Conservation (phyloP, 2,888 invertebrate genomes). For the Iselma pallidipennis region DNA sequence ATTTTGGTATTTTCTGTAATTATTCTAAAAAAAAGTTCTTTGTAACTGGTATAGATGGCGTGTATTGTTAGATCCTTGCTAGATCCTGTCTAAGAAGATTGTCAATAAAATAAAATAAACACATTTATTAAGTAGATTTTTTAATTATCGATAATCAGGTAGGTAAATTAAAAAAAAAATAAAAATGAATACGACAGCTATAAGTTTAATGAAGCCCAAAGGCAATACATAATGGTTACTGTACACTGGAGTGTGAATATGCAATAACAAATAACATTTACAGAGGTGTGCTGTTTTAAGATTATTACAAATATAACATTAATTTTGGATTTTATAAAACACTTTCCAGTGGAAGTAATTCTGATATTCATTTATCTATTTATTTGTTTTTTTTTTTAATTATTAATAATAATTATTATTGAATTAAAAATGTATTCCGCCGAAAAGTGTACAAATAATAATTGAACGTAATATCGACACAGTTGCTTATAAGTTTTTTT, state of each 20-base stretch:
- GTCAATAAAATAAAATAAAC: neutral
- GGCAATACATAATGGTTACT: slow-evolving; percentile 56
- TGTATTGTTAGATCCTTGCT: neutral
- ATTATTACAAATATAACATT: slow-evolving; percentile 31
- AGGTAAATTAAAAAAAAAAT: slow-evolving; percentile 17
- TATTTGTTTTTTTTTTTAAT: too few relatives aligned
- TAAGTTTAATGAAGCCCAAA: slow-evolving; percentile 56
- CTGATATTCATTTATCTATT: neutral
- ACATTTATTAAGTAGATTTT: neutral
- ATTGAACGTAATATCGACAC: slow-evolving; percentile 14
- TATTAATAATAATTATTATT: neutral
- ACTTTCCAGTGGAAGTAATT: slow-evolving; percentile 8
- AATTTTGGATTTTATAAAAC: slow-evolving; percentile 17
- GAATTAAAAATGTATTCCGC: too few relatives aligned
- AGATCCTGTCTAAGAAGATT: neutral
- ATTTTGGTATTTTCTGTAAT: neutral
- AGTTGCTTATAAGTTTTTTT: neutral
- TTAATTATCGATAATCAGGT: slow-evolving; percentile 4
- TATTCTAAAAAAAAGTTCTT: slow-evolving; percentile 8
- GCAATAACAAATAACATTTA: slow-evolving; percentile 56
- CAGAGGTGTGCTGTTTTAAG: slow-evolving; percentile 34
- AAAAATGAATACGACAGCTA: slow-evolving; percentile 52
- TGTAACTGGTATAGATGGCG: neutral
- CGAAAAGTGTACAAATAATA: slow-evolving; percentile 4
- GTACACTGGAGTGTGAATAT: slow-evolving; percentile 55